These are phyloP conservation scores for Trachymyrmex cornetzi DNA, from an alignment of 1,140 invertebrate genomes.

Conservation along the genomic window DNA sequence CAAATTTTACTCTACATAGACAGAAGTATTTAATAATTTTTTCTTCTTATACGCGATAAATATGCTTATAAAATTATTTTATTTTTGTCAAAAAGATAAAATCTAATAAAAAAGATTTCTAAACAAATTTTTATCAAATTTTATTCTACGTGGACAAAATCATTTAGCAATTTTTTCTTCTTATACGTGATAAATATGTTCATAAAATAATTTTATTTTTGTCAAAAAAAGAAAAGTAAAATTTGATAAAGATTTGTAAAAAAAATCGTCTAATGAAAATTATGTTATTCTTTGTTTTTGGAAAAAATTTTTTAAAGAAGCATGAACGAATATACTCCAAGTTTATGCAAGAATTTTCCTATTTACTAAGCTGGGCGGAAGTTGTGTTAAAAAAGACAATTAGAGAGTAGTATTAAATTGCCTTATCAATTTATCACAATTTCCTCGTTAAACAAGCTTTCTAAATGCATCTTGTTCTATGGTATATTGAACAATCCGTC, in stretches of 20 bases:
- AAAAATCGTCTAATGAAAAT: not conserved
- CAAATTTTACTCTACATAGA: not conserved
- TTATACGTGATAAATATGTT: not conserved
- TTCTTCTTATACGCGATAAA: not conserved
- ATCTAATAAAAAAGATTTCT: not conserved
- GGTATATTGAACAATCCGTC: not conserved
- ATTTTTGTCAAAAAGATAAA: not conserved
- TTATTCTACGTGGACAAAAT: not conserved
- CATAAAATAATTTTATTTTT: not conserved
- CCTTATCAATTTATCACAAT: conserved; percentile 43
- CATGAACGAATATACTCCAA: not conserved
- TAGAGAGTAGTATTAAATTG: not conserved
- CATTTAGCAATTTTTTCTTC: not conserved
- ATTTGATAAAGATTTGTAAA: not conserved
- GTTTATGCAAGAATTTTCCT: not conserved
- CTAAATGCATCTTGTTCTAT: not conserved
- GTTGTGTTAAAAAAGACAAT: not conserved
- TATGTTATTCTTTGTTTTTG: not conserved
- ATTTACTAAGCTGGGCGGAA: not conserved
- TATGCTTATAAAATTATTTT: not conserved
- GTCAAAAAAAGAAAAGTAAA: no score
- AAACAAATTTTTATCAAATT: not conserved
- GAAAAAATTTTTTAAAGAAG: not conserved
- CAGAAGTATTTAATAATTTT: not conserved
- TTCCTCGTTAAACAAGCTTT: conserved; percentile 13